A percentile compares a stretch with the other conserved stretches of the same genome.
Conservation (phyloP, 2,113 vertebrate species). For the Recurvirostra avosetta region DNA sequence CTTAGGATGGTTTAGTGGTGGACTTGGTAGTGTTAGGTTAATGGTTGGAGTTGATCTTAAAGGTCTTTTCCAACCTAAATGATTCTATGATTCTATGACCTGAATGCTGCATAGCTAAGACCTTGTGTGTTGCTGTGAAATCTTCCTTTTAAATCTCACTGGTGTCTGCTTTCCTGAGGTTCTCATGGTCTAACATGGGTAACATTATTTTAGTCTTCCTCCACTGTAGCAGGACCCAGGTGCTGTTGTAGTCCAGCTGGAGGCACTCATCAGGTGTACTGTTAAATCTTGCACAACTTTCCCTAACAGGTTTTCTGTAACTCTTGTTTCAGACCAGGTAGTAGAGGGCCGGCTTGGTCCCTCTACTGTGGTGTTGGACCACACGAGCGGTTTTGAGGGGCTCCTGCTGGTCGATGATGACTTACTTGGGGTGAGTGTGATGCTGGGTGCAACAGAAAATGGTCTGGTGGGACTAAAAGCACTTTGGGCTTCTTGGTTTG, state of each 20-base stretch:
- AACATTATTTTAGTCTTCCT: not conserved
- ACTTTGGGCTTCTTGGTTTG: not conserved
- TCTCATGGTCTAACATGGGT: not conserved
- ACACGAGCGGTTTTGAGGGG: constrained; percentile 95
- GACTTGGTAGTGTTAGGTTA: not conserved
- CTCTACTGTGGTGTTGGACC: constrained; percentile 90
- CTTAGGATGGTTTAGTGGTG: not conserved
- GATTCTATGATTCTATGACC: not conserved
- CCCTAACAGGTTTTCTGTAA: not conserved
- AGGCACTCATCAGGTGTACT: not conserved
- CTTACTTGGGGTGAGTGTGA: constrained; percentile 88
- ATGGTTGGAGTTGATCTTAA: not conserved
- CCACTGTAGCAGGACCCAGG: not conserved
- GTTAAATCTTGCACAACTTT: not conserved
- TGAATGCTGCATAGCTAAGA: not conserved
- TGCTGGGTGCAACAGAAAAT: not conserved
- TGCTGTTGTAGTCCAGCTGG: not conserved
- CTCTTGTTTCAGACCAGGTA: constrained; percentile 73
- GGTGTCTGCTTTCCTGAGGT: not conserved
- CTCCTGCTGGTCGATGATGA: constrained; percentile 96
- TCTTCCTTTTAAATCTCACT: not conserved
- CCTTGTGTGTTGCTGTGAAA: not conserved
- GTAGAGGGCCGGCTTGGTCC: constrained; percentile 90
- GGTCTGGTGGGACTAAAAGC: not conserved
- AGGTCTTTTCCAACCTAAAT: not conserved